phyloP scores from a whole-genome alignment of 2,113 vertebrate genomes.

The Toxostoma redivivum region DNA sequence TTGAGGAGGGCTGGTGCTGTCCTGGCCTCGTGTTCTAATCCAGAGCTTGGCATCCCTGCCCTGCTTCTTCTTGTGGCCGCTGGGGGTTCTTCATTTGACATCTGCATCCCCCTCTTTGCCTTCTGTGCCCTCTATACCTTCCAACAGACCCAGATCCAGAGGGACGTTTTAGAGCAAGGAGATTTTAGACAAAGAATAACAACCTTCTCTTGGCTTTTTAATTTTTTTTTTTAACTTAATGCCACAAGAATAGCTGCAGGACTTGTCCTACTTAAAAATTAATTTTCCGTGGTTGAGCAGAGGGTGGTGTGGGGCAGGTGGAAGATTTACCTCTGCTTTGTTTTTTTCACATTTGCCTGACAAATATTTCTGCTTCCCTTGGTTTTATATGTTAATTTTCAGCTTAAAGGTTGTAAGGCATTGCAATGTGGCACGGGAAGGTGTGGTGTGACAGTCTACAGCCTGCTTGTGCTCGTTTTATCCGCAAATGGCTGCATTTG shows the following conservation, averaged over 20 bases:
- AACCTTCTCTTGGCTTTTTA: background rate
- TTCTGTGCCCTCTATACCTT: background rate
- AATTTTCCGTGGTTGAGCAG: background rate
- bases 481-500: conserved; percentile 29
- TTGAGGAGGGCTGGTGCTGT: background rate
- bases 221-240: background rate
- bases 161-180: background rate
- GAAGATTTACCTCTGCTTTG: background rate
- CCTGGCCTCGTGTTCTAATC: fast-evolving
- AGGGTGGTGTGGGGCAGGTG: background rate
- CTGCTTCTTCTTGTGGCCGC: background rate
- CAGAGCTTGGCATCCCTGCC: background rate
- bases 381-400: conserved; percentile 4
- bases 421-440: background rate
- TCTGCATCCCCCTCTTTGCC: background rate
- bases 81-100: background rate
- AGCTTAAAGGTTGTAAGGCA: background rate
- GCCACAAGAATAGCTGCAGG: background rate
- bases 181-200: background rate
- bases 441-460: background rate
- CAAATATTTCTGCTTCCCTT: background rate
- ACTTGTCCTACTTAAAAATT: background rate
- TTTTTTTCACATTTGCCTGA: background rate
- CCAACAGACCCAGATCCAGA: background rate
- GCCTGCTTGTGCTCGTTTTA: background rate